Conservation (phyloP, 2,888 invertebrate species). For the Melinaea marsaeus region DNA sequence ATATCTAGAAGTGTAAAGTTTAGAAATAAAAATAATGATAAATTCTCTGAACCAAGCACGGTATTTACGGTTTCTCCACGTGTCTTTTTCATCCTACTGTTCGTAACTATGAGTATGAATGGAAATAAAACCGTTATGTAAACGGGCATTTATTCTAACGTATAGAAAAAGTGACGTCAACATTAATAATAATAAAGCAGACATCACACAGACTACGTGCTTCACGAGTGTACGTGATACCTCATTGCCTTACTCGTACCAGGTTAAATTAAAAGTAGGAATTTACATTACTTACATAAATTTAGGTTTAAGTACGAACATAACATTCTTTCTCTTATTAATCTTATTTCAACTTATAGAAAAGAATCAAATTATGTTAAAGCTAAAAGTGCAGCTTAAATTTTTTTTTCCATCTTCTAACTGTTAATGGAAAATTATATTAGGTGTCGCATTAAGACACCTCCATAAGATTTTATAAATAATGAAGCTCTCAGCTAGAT, state of each 20-base stretch:
- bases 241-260: too few relatives aligned
- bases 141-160: too few relatives aligned
- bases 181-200: slow-evolving; percentile 52
- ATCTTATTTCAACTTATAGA: background rate
- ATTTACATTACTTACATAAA: slow-evolving; percentile 23
- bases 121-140: too few relatives aligned
- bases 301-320: slow-evolving; percentile 5
- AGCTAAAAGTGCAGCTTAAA: slow-evolving; percentile 5
- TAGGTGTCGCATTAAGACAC: slow-evolving; percentile 13
- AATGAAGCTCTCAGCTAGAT: slow-evolving; percentile 6
- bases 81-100: too few relatives aligned
- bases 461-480: slow-evolving; percentile 12
- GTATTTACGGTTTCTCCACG: too few relatives aligned
- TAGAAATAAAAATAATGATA: too few relatives aligned
- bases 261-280: slow-evolving; percentile 26
- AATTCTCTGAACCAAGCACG: too few relatives aligned
- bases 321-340: too few relatives aligned
- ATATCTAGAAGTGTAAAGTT: too few relatives aligned
- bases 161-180: too few relatives aligned
- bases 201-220: slow-evolving; percentile 63
- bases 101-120: too few relatives aligned
- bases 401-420: slow-evolving; percentile 12
- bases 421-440: slow-evolving; percentile 20
- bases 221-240: slow-evolving; percentile 46
- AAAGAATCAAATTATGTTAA: background rate